Percentiles rank a stretch among this genome's conserved stretches.
Evolutionary conservation across 1,140 invertebrate species (phyloP).

Genomic region (Drosophila aff.): DNA sequence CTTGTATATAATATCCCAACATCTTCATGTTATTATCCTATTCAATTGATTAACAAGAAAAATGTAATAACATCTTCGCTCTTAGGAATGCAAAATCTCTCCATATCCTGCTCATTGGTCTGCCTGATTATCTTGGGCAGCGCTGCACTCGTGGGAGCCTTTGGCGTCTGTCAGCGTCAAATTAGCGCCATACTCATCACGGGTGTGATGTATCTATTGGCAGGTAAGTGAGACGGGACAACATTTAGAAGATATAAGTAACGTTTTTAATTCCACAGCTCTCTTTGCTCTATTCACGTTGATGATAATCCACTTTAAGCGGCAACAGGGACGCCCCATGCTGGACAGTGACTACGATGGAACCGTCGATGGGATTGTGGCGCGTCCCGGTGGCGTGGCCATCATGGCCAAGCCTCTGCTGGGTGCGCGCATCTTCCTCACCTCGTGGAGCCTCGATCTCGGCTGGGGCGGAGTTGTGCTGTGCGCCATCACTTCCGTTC

Average conservation of each 20-base stretch:
- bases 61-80: too few relatives aligned
- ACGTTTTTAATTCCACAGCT: conserved; percentile 86
- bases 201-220: conserved; percentile 95
- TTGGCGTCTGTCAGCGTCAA: conserved; percentile 94
- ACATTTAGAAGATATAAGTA: neutral
- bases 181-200: conserved; percentile 95
- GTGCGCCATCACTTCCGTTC: conserved; percentile 90
- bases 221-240: conserved; percentile 87
- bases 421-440: conserved; percentile 90
- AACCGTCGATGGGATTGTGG: conserved; percentile 90
- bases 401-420: conserved; percentile 85
- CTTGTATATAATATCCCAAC: conserved; percentile 2
- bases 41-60: too few relatives aligned
- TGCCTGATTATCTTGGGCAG: conserved; percentile 94
- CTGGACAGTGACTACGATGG: conserved; percentile 87
- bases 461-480: conserved; percentile 93
- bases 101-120: conserved; percentile 95
- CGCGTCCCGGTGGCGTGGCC: conserved; percentile 85
- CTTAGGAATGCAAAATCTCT: conserved; percentile 96
- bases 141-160: conserved; percentile 92
- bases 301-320: conserved; percentile 95
- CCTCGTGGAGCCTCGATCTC: conserved; percentile 93
- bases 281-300: conserved; percentile 95
- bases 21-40: neutral
- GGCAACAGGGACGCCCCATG: conserved; percentile 89